Conservation (phyloP, 2,113 vertebrate genomes). For the Calyptommatus sinebrachiatus region DNA sequence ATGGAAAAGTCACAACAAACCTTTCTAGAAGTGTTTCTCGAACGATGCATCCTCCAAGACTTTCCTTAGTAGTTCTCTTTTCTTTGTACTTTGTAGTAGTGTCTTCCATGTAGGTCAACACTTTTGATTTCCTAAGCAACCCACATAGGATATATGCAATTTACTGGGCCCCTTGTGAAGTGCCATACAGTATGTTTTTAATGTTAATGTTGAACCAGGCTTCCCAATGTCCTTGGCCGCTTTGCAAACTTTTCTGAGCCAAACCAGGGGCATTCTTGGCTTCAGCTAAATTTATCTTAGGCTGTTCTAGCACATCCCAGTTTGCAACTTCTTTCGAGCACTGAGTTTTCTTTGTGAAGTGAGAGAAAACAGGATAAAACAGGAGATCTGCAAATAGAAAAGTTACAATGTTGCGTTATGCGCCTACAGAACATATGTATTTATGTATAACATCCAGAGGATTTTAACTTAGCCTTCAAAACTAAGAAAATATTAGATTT, state of each 20-base stretch:
- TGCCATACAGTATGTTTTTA: constrained; percentile 30
- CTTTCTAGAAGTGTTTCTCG: neutral
- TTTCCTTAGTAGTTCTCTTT: neutral
- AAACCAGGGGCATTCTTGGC: constrained; percentile 64
- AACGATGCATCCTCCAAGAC: neutral
- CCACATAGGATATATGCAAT: constrained; percentile 7
- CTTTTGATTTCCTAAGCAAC: constrained; percentile 19
- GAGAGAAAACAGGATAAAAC: constrained; percentile 65
- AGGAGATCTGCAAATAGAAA: constrained; percentile 55
- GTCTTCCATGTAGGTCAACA: constrained; percentile 5
- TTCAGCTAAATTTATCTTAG: constrained; percentile 58
- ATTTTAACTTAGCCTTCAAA: neutral
- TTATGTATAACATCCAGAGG: constrained; percentile 14
- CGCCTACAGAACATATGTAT: constrained; percentile 38
- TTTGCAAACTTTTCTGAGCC: constrained; percentile 40
- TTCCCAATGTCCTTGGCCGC: constrained; percentile 58
- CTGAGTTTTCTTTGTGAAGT: constrained; percentile 65
- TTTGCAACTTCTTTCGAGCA: constrained; percentile 37
- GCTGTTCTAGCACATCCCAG: constrained; percentile 45
- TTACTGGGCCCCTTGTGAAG: constrained; percentile 20
- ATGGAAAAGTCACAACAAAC: neutral
- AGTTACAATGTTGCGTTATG: constrained; percentile 41
- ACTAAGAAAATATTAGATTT: neutral
- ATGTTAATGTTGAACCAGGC: constrained; percentile 39
- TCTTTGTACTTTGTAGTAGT: neutral